Evolutionary conservation across 1,140 invertebrate genomes (phyloP).

Genomic region (Brachionus sp.): DNA sequence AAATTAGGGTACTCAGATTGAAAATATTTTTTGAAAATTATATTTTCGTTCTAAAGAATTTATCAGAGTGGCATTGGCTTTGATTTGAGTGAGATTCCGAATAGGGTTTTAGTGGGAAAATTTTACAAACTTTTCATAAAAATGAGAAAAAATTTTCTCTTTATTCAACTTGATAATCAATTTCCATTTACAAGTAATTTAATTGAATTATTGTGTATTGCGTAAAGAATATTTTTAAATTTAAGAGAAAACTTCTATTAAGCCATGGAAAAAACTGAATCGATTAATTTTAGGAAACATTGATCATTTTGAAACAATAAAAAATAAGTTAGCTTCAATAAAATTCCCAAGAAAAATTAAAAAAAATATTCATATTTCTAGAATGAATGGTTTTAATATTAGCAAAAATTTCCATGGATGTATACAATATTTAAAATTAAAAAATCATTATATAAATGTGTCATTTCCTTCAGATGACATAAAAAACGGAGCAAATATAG

Average conservation of each 20-base stretch:
- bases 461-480: conserved; percentile 15
- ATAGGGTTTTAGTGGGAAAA: not conserved
- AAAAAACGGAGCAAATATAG: conserved; percentile 18
- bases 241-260: not conserved
- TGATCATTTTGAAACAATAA: not conserved
- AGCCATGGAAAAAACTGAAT: not conserved
- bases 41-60: not conserved
- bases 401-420: conserved; percentile 13
- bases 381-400: not conserved
- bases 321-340: not conserved
- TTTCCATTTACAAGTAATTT: not conserved
- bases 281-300: not conserved
- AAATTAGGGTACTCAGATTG: not conserved
- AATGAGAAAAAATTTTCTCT: not conserved
- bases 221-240: too few relatives aligned
- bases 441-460: not conserved
- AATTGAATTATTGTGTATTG: too few relatives aligned
- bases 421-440: conserved; percentile 33
- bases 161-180: conserved; percentile 4
- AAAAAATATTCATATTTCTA: not conserved
- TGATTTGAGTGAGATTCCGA: not conserved
- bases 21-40: not conserved
- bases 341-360: not conserved
- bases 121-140: conserved; percentile 12
- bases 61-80: not conserved